These are phyloP conservation scores for Eremobia ochroleuca DNA, from an alignment of 2,888 invertebrate species.

Conservation along the genomic window DNA sequence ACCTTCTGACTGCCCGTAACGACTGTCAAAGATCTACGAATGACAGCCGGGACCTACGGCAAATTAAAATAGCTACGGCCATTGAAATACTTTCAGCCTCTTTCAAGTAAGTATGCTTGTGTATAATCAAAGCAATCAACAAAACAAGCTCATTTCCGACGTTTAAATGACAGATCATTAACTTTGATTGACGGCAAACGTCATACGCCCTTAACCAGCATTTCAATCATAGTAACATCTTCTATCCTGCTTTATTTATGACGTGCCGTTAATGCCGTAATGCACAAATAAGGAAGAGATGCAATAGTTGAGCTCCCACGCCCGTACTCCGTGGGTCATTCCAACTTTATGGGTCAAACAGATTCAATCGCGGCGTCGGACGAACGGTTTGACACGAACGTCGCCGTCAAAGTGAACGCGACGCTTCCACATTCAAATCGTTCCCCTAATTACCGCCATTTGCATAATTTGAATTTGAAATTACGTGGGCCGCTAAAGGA, in stretches of 20 bases:
- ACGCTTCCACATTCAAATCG: slow-evolving; percentile 62
- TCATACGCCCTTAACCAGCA: slow-evolving; percentile 3
- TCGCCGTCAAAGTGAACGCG: slow-evolving; percentile 59
- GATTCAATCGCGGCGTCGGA: slow-evolving; percentile 65
- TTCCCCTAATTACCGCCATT: slow-evolving; percentile 63
- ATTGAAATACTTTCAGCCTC: not conserved
- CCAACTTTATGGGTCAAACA: slow-evolving; percentile 66
- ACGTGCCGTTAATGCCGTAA: slow-evolving; percentile 46
- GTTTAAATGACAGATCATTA: slow-evolving; percentile 5
- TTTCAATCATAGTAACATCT: slow-evolving; percentile 27
- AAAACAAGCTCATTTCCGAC: not conserved
- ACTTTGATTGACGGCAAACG: slow-evolving; percentile 23
- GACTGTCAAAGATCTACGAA: not conserved
- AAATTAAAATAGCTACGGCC: not conserved
- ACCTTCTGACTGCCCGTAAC: no score
- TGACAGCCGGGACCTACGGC: not conserved
- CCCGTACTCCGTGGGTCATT: slow-evolving; percentile 59
- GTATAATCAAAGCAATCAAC: not conserved
- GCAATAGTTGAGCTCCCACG: slow-evolving; percentile 64
- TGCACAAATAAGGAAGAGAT: slow-evolving; percentile 63
- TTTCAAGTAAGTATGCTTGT: not conserved
- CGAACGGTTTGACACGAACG: slow-evolving; percentile 59
- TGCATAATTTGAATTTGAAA: slow-evolving; percentile 59
- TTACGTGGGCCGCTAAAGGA: slow-evolving; percentile 40
- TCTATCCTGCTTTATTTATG: slow-evolving; percentile 43